phyloP scores from a whole-genome alignment of 2,888 invertebrate genomes.

The Rhodophaea formosa region DNA sequence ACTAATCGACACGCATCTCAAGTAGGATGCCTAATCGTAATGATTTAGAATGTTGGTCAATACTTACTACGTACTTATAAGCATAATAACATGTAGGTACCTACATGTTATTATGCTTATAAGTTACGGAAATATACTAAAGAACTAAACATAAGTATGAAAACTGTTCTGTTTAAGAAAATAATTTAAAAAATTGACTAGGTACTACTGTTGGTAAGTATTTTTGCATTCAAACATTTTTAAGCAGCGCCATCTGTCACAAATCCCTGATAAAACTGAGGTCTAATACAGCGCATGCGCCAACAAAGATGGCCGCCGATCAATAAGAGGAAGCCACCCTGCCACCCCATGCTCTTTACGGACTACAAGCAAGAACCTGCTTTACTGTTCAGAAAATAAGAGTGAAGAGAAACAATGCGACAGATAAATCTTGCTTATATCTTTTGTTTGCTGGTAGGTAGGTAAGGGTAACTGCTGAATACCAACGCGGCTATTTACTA shows the following conservation, averaged over 20 bases:
- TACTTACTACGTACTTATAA: too few relatives aligned
- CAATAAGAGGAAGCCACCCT: conserved; percentile 69
- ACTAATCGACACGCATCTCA: too few relatives aligned
- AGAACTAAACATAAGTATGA: background rate
- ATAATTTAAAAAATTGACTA: background rate
- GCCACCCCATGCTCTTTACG: conserved; percentile 49
- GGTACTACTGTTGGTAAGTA: too few relatives aligned
- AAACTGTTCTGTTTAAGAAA: background rate
- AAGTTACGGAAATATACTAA: too few relatives aligned
- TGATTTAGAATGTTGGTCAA: too few relatives aligned
- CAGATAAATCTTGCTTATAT: conserved; percentile 53
- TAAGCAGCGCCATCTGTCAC: conserved; percentile 65
- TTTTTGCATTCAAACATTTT: conserved; percentile 13
- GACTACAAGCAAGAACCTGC: conserved; percentile 38
- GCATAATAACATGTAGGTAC: too few relatives aligned
- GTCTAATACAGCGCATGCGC: conserved; percentile 54
- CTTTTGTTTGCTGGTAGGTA: conserved; percentile 56
- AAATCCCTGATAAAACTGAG: conserved; percentile 36
- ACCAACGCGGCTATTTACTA: conserved; percentile 11
- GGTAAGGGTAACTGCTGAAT: conserved; percentile 22
- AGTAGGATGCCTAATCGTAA: too few relatives aligned
- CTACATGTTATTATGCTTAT: too few relatives aligned
- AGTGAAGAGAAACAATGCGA: conserved; percentile 31
- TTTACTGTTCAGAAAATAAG: conserved; percentile 35
- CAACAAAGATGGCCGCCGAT: conserved; percentile 72